Base-by-base conservation (phyloP, 92 coral and sea anemone genomes). In the Umimayanthus chanpuru region DNA sequence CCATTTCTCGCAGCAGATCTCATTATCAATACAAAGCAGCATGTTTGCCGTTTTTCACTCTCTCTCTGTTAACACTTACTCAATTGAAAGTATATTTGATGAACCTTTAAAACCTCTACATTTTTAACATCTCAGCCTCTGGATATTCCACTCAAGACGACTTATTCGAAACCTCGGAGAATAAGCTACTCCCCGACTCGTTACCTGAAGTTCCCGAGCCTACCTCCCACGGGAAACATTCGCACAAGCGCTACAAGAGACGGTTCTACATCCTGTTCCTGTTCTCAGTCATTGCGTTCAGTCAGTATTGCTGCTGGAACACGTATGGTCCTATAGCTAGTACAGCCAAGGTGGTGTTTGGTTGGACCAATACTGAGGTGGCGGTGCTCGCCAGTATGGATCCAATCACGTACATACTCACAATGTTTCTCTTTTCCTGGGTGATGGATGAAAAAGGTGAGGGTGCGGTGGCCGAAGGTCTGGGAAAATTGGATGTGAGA, bases 371-470 rank as follows among this genome's bases (percentile, higher is more conserved):
- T 80, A 94, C 99, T 36, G 97, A 97, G 90, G 91, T 97, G 47
- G 99, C 99, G 26, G 74, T 97, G 44, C 91, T 97, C 4, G 99
- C 99, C 30, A 95, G 98, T 84, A 94, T 97, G 93, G 99, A 97
- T 80, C 99, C 99, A 3, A 94, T 97, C 55, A 97, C 99, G 2
- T 97, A 97, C 68, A 76, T 97, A 39, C 80, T 94, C 47, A 91
- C 99, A 1, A 97, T 97, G 99, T 78, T 94, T 3, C 90, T 95
- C 84, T 97, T 95, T 77, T 97, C 99, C 6, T 97, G 99, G 99
- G 74, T 97, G 94, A 97, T 97, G 99, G 99, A 97, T 88, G 98
- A 91, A 88, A 97, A 94, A 92, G 99, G 96, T 94, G 49, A 73
- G 49, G 40, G 30, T 21, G 29, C 9, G 0, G 28, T 16, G 47